Conservation (phyloP, 2,113 vertebrate species). For the Arvicanthis niloticus region DNA sequence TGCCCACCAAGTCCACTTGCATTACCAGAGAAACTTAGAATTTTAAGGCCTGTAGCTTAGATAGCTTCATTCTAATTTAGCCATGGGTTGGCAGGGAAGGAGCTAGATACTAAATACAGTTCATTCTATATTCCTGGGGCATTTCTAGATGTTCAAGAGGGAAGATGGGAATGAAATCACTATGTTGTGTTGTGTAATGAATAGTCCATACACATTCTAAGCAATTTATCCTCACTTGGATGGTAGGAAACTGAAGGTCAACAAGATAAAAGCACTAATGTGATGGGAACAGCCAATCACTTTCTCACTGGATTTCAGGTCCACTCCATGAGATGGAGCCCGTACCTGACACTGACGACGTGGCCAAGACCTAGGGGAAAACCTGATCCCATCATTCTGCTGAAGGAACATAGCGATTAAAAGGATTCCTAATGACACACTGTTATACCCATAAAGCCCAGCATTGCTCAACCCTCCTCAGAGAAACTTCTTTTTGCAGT, state of each 20-base stretch:
- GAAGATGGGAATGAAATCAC: neutral
- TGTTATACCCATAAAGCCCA: neutral
- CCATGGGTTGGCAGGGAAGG: neutral
- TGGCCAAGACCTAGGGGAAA: neutral
- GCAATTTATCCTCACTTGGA: conserved; percentile 21
- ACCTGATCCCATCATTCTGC: neutral
- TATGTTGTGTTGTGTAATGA: neutral
- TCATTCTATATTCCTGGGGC: conserved; percentile 52
- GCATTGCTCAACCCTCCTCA: neutral
- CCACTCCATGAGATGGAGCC: neutral
- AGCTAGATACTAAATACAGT: conserved; percentile 50
- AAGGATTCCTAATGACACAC: neutral
- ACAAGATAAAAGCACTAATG: neutral
- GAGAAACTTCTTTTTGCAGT: neutral
- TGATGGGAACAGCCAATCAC: neutral
- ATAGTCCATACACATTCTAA: neutral
- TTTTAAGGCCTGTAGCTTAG: neutral
- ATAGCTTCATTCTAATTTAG: conserved; percentile 56
- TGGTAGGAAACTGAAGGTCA: neutral
- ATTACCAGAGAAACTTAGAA: conserved; percentile 37
- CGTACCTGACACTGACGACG: neutral
- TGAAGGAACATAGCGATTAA: neutral
- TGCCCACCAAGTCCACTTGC: neutral
- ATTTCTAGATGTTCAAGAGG: conserved; percentile 54
- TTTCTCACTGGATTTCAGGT: neutral